Evolutionary conservation across 2,797 vertebrate species (phyloP).

Genomic region (Sebastes diploproa): DNA sequence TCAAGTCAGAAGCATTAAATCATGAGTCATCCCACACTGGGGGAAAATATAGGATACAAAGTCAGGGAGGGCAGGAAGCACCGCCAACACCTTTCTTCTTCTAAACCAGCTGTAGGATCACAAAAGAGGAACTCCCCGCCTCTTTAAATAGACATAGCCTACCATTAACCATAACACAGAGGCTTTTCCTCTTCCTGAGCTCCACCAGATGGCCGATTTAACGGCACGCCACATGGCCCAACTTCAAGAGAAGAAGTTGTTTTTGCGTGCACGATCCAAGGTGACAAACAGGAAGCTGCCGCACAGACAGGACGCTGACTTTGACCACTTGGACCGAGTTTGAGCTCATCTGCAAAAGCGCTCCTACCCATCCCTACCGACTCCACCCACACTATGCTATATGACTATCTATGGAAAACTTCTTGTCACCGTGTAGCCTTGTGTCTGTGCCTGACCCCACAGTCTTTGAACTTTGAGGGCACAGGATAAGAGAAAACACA

Average conservation of each 20-base stretch:
- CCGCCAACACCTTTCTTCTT: conserved; percentile 42
- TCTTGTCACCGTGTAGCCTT: background rate
- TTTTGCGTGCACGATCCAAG: conserved; percentile 14
- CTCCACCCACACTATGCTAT: background rate
- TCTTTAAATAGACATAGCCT: conserved; percentile 69
- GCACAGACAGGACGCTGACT: conserved; percentile 59
- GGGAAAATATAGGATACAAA: conserved; percentile 40
- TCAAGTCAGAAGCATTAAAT: conserved; percentile 13
- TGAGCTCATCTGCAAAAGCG: conserved; percentile 54
- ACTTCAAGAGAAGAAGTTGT: conserved; percentile 43
- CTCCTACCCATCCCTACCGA: background rate
- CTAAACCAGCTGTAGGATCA: conserved; percentile 41
- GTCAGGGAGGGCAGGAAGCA: conserved; percentile 58
- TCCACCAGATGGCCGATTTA: conserved; percentile 67
- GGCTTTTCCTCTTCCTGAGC: conserved; percentile 76
- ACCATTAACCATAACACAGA: conserved; percentile 61
- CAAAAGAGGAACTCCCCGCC: conserved; percentile 55
- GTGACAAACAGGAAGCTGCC: conserved; percentile 76
- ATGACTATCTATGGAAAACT: conserved; percentile 8
- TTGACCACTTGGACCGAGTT: conserved; percentile 24
- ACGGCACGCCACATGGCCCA: conserved; percentile 45
- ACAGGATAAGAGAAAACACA: conserved; percentile 12
- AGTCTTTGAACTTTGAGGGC: conserved; percentile 3
- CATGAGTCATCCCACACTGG: background rate
- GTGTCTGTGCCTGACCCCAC: background rate